Conservation (phyloP, 2,888 invertebrate genomes). For the Cephus nigrinus region DNA sequence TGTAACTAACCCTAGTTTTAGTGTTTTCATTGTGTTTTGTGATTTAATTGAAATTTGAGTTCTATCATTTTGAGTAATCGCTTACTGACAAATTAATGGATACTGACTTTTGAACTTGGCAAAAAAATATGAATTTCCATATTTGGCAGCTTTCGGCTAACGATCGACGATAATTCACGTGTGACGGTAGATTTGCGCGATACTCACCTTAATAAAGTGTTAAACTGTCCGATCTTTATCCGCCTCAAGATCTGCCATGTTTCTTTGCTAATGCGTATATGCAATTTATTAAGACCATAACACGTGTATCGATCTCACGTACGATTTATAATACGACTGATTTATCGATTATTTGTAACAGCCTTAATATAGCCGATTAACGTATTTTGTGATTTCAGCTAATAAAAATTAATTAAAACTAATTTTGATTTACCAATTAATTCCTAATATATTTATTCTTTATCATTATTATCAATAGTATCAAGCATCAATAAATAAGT, state of each 20-base stretch:
- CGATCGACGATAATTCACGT: not conserved
- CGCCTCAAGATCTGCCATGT: not conserved
- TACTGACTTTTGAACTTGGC: not conserved
- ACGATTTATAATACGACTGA: not conserved
- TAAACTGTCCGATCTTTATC: not conserved
- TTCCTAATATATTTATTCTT: not conserved
- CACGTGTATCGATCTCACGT: not conserved
- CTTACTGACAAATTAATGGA: not conserved
- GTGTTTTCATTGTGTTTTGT: not conserved
- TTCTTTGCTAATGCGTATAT: not conserved
- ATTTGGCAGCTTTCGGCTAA: not conserved
- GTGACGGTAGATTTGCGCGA: not conserved
- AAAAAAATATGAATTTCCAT: not conserved
- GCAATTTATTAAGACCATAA: not conserved
- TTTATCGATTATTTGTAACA: not conserved
- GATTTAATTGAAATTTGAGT: not conserved
- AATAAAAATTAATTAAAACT: not conserved
- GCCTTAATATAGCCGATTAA: not conserved
- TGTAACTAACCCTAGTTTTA: not conserved
- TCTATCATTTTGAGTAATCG: not conserved
- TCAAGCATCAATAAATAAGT: too few relatives aligned
- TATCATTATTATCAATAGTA: not conserved
- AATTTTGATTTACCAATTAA: too few relatives aligned
- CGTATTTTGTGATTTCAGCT: not conserved
- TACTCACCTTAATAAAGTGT: not conserved